Evolutionary conservation across 2,113 vertebrate genomes (phyloP), one percentile per base, ranked within the genome.

Genomic region (Raja brachyura): DNA sequence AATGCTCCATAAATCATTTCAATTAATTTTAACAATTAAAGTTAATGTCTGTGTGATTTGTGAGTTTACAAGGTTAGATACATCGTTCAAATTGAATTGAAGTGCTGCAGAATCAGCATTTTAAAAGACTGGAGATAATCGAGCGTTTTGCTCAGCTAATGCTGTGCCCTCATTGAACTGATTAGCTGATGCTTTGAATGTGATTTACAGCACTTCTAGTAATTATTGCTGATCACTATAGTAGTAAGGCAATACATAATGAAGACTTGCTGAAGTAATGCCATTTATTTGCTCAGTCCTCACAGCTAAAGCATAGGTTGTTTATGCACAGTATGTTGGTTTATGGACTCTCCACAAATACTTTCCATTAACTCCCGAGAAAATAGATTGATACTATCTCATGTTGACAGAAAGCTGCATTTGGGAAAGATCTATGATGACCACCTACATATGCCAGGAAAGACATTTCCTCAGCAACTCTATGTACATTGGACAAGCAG

Each of bases 11-110:
- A 92, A 92, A 92, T 92, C 90, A 92, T 92, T 22, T 39, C 90
- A 92, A 92, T 92, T 92, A 73, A 74, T 54, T 92, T 92, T 74
- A 92, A 73, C 90, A 92, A 92, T 92, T 73, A 92, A 92, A 70
- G 33, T 39, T 88, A 92, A 92, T 74, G 68, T 70, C 68, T 74
- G 33, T 74, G 90, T 74, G 90, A 74, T 92, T 92, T 92, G 90
- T 54, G 90, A 73, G 20, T 92, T 73, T 70, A 14, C 66, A 73
- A 92, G 68, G 68, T 73, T 92, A 92, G 73, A 20, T 39, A 70
- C 33, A 92, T 92, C 68, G 73, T 25, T 92, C 48, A 73, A 92
- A 74, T 20, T 48, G 90, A 74, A 73, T 54, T 92, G 39, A 70
- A 92, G 90, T 54, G 90, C 9, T 92, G 90, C 90, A 48, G 66